phyloP scores from a whole-genome alignment of 2,113 vertebrate genomes.

The Alaudala cheleensis region DNA sequence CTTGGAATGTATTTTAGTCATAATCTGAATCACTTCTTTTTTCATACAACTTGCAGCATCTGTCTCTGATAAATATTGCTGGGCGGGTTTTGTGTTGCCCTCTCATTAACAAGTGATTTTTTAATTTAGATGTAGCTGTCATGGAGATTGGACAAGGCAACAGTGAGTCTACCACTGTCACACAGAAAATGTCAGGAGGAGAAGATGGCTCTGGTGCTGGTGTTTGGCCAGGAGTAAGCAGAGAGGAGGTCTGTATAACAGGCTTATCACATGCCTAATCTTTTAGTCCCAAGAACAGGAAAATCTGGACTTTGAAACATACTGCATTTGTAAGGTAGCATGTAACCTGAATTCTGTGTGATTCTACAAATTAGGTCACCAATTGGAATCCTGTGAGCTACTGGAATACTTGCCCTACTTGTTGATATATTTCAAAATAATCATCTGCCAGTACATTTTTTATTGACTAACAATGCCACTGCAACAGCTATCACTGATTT shows the following conservation, averaged over 20 bases:
- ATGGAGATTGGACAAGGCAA: constrained; percentile 10
- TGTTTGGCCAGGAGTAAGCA: not conserved
- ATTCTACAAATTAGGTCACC: not conserved
- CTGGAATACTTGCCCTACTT: not conserved
- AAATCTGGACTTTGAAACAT: not conserved
- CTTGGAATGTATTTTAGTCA: not conserved
- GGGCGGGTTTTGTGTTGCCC: not conserved
- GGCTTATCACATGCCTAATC: not conserved
- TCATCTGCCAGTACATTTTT: not conserved
- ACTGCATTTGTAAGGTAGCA: not conserved
- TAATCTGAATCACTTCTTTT: not conserved
- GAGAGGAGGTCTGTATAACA: constrained; percentile 54
- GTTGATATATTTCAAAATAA: not conserved
- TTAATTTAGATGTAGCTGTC: constrained; percentile 48
- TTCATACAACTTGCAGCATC: not conserved
- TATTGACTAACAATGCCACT: not conserved
- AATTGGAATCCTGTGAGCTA: not conserved
- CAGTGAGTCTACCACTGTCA: not conserved
- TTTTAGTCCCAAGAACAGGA: not conserved
- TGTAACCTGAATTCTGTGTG: not conserved
- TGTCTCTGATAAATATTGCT: not conserved
- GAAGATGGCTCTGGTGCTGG: constrained; percentile 45
- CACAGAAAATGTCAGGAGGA: not conserved
- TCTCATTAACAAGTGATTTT: not conserved
- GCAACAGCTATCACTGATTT: not conserved